Conservation (phyloP, 2,888 invertebrate genomes). For the Cantharis nigra region DNA sequence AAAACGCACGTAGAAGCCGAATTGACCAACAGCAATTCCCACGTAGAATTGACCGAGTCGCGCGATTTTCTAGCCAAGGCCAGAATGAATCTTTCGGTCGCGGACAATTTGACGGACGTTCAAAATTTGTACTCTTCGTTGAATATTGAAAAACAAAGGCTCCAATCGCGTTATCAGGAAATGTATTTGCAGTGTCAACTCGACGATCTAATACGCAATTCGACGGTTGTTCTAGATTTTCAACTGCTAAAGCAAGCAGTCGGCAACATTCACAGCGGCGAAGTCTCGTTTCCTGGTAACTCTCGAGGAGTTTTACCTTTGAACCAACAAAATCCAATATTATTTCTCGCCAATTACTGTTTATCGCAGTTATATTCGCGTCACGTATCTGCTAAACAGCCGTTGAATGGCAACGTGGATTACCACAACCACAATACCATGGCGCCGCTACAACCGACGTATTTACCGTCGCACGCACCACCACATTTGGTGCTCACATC, state of each 20-base stretch:
- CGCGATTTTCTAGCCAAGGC: constrained; percentile 66
- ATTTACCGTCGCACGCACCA: constrained; percentile 40
- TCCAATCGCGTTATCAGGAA: constrained; percentile 71
- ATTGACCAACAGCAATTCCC: constrained; percentile 69
- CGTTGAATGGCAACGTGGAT: constrained; percentile 57
- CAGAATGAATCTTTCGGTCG: constrained; percentile 63
- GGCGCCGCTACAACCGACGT: constrained; percentile 47
- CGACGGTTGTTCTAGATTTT: constrained; percentile 70
- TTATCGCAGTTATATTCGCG: constrained; percentile 73
- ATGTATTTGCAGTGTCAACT: constrained; percentile 74
- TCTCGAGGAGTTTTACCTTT: constrained; percentile 46
- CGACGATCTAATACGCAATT: constrained; percentile 71
- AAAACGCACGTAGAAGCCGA: constrained; percentile 78
- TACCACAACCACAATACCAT: constrained; percentile 54
- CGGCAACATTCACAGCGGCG: constrained; percentile 65
- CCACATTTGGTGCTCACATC: constrained; percentile 38
- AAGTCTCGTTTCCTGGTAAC: constrained; percentile 55
- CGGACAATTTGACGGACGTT: constrained; percentile 64
- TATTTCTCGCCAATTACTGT: constrained; percentile 77
- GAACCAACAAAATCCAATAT: constrained; percentile 68
- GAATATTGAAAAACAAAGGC: constrained; percentile 67
- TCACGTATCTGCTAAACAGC: constrained; percentile 64
- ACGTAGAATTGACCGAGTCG: constrained; percentile 69
- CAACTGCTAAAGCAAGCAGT: constrained; percentile 69
- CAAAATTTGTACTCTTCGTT: constrained; percentile 65